Evolutionary conservation across 2,797 vertebrate species (phyloP).

Genomic region (Galagoides demidoff): DNA sequence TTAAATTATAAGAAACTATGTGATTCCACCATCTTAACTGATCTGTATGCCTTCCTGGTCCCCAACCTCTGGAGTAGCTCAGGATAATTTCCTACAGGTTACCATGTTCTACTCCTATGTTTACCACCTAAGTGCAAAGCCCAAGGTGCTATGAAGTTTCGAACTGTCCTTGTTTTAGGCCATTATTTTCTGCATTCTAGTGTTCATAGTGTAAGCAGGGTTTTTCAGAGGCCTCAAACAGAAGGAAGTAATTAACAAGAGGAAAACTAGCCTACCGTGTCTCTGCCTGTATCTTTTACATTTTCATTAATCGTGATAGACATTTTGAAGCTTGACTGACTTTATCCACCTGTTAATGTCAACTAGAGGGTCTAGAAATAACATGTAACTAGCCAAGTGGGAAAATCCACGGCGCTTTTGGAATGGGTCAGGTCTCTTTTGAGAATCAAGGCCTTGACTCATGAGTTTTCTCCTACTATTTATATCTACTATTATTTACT

Average conservation of each 20-base stretch:
- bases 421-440: constrained; percentile 37
- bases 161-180: neutral
- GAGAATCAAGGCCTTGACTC: constrained; percentile 64
- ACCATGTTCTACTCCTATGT: neutral
- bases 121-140: neutral
- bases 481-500: constrained; percentile 74
- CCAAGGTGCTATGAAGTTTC: neutral
- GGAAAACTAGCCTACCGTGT: neutral
- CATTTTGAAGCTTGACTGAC: constrained; percentile 26
- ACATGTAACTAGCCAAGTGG: constrained; percentile 53
- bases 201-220: neutral
- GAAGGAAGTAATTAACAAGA: constrained; percentile 21
- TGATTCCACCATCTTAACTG: neutral
- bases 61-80: neutral
- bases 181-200: neutral
- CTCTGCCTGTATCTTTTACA: neutral
- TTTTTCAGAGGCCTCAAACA: neutral
- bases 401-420: constrained; percentile 62
- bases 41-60: neutral
- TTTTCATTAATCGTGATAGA: constrained; percentile 56
- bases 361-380: constrained; percentile 15
- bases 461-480: constrained; percentile 71
- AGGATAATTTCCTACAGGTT: neutral
- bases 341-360: constrained; percentile 35
- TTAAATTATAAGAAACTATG: neutral